These are phyloP conservation scores for Orchestia grillus DNA, from an alignment of 1,140 invertebrate genomes.

Conservation along the genomic window DNA sequence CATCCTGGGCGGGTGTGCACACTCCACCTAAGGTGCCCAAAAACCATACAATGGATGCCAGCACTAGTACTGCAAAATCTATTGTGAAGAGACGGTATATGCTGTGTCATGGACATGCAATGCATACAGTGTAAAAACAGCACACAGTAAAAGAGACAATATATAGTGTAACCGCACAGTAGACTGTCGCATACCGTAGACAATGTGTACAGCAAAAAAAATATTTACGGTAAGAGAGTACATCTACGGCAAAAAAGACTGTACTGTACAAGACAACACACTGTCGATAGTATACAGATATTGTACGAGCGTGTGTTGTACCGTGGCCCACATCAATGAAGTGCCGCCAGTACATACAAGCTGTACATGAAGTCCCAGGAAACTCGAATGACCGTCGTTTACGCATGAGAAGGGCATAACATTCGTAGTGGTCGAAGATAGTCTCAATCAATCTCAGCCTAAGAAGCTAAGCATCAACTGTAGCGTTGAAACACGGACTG, in stretches of 20 bases:
- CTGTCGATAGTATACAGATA: too few species aligned
- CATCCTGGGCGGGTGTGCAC: not conserved
- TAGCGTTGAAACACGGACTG: not conserved
- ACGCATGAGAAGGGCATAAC: not conserved
- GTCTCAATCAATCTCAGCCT: too few species aligned
- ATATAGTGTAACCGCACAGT: too few species aligned
- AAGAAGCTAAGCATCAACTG: not conserved
- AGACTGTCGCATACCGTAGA: too few species aligned
- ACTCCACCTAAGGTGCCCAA: not conserved
- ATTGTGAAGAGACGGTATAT: too few species aligned
- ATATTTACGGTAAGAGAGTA: too few species aligned
- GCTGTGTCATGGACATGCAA: too few species aligned
- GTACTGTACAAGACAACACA: too few species aligned
- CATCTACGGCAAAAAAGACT: too few species aligned
- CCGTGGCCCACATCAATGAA: not conserved
- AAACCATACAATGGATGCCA: not conserved
- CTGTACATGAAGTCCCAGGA: not conserved
- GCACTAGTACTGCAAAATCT: not conserved
- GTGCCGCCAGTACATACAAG: not conserved
- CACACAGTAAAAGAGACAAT: too few species aligned
- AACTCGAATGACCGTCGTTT: not conserved
- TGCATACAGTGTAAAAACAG: too few species aligned
- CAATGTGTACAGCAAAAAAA: too few species aligned
- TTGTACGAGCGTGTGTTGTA: not conserved
- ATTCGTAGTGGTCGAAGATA: not conserved